phyloP scores from a whole-genome alignment of 2,888 invertebrate species.

The Drosophila antonietae region DNA sequence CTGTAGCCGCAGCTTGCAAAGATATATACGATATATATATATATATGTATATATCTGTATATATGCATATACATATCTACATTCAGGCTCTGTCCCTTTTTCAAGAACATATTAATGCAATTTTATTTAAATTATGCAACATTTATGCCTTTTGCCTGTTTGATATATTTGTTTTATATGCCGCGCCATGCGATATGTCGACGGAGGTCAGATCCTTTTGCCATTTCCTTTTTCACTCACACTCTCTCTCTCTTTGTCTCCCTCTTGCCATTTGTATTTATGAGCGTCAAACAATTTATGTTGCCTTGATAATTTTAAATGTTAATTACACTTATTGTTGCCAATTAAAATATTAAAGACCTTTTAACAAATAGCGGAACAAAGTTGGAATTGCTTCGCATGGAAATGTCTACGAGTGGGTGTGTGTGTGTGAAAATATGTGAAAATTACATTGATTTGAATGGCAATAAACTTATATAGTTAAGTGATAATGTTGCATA shows the following conservation, averaged over 20 bases:
- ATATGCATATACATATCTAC: constrained; percentile 8
- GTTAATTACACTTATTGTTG: constrained; percentile 59
- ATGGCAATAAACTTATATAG: background rate
- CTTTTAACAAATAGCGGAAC: constrained; percentile 20
- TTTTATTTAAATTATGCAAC: constrained; percentile 77
- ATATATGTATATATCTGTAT: constrained; percentile 3
- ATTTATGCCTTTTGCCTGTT: constrained; percentile 61
- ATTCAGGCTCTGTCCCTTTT: constrained; percentile 38
- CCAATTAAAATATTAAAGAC: constrained; percentile 64
- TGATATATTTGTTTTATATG: constrained; percentile 60
- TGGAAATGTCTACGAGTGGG: background rate
- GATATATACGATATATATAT: constrained; percentile 15
- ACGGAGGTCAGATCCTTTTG: constrained; percentile 1
- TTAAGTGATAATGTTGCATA: background rate
- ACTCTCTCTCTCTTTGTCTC: background rate
- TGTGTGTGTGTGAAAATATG: background rate
- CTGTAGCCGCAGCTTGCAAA: constrained; percentile 49
- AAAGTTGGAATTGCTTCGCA: background rate
- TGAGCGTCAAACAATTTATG: constrained; percentile 58
- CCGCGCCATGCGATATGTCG: constrained; percentile 8
- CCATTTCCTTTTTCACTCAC: constrained; percentile 22
- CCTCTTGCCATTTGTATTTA: constrained; percentile 43
- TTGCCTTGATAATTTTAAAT: constrained; percentile 62
- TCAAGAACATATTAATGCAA: constrained; percentile 73
- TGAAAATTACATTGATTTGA: background rate